Evolutionary conservation across 2,113 vertebrate genomes (phyloP), one percentile per base, ranked within the genome.

Genomic region (Heterotilapia buettikoferi): DNA sequence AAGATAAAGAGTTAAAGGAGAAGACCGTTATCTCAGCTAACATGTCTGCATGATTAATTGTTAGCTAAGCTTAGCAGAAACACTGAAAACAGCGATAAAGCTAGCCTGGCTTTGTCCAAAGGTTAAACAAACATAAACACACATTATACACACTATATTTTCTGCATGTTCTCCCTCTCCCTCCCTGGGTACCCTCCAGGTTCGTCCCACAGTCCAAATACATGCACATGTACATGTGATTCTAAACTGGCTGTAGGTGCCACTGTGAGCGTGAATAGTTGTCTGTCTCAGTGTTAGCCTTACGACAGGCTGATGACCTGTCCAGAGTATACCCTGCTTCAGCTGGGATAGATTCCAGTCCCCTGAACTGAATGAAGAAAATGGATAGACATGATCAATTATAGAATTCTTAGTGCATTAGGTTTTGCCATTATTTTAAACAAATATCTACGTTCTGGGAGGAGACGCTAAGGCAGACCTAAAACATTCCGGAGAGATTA

Each of bases 61-160:
- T 80, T 80, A 36, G 78, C 73, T 33, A 53, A 79, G 47, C 50
- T 36, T 36, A 54, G 50, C 47, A 79, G 29, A 53, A 52, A 33
- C 18, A 33, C 76, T 21, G 53, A 38, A 36, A 33, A 73, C 3
- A 4, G 13, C 2, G n/a, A 12, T 76, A 50, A 80, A 26, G 19
- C 31, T 80, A 56, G 12, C 3, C 31, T 18, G 50, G 8, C n/a
- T 80, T 38, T 57, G n/a, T 43, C 21, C 2, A 9, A 16, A 40
- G 24, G 16, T 76, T 29, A 76, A 76, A 76, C 40, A 29, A 47
- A 76, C 43, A 26, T 26, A 73, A 73, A 11, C 3, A 3, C 5
- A 47, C 21, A 45, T 73, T 73, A 18, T 45, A 26, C 16, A 73
- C 68, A 45, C n/a, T 10, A 73, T 53, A n/a, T 73, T 45, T 45